Base-by-base conservation (phyloP, 1,140 invertebrate species). In the Zaprionus nigranus region DNA sequence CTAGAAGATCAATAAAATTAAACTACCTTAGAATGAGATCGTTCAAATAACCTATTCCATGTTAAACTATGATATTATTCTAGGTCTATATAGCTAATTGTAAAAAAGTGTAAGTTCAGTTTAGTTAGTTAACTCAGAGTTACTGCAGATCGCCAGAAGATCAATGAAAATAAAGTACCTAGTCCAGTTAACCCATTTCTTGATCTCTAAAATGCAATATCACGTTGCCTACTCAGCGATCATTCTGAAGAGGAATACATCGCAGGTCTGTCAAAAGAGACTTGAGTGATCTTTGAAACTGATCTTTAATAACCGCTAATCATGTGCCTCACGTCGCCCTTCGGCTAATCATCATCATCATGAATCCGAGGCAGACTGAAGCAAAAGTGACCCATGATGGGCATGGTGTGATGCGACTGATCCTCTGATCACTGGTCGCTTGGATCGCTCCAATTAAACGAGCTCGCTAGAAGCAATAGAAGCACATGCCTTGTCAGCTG, bases 361-460 rank as follows among this genome's bases (percentile, higher is more conserved):
- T n/a, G 13, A 40, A 34, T 3, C 30, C 9, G 30, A 11, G 30
- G 9, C 30, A 34, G 30, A 34, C 30, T 34, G 9, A 34, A 0
- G 9, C 38, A 15, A 40, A 40, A 40, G n/a, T 46, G 40, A 46
- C 40, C 40, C 40, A 17, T 17, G 40, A 46, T 17, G 20, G 12
- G 46, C 46, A 20, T 13, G 2, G 46, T 22, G 46, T 2, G 46
- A 22, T 20, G 46, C 46, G 22, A 51, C 9, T 24, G 46, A 51
- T 24, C 46, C 46, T 7, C 5, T 1, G 46, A 20, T 51, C 46
- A 12, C 20, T 51, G 17, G 20, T 24, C 40, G 40, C 40, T 46
- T 17, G 46, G 46, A 51, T 51, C 46, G 46, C 46, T 51, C 46
- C 46, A 51, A 51, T 51, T 51, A 51, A 51, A 51, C 43, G 17